These are phyloP conservation scores for Pelecanus crispus DNA, from an alignment of 2,113 vertebrate species.

Conservation along the genomic window DNA sequence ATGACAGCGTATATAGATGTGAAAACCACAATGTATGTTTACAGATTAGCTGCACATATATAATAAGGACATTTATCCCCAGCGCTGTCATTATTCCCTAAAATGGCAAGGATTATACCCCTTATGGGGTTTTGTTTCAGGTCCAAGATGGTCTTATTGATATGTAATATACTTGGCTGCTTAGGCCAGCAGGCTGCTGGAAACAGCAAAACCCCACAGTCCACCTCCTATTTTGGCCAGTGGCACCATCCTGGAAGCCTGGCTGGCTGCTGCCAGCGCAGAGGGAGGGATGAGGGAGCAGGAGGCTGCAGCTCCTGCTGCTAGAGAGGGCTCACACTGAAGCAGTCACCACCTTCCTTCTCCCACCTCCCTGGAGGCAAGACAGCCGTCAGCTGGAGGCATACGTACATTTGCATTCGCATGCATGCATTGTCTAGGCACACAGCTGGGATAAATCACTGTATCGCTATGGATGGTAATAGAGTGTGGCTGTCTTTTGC, in stretches of 20 bases:
- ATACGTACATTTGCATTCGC: neutral
- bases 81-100: neutral
- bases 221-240: neutral
- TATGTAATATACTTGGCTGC: neutral
- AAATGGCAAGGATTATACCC: neutral
- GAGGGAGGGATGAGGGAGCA: neutral
- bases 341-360: neutral
- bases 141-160: neutral
- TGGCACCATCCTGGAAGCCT: neutral
- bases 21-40: rapidly evolving
- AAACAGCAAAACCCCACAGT: neutral
- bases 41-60: neutral
- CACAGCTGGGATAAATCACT: neutral
- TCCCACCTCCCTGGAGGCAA: neutral
- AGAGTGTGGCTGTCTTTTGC: neutral
- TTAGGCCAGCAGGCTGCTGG: neutral
- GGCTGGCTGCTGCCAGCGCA: neutral
- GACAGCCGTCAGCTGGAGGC: neutral
- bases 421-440: neutral
- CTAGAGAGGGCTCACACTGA: neutral
- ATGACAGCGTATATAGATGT: rapidly evolving
- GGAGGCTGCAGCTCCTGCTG: neutral
- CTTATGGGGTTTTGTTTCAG: neutral
- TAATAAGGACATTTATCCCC: neutral
- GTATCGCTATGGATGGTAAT: neutral